phyloP scores from a whole-genome alignment of 1,140 invertebrate species.

The Bombus waltoni region DNA sequence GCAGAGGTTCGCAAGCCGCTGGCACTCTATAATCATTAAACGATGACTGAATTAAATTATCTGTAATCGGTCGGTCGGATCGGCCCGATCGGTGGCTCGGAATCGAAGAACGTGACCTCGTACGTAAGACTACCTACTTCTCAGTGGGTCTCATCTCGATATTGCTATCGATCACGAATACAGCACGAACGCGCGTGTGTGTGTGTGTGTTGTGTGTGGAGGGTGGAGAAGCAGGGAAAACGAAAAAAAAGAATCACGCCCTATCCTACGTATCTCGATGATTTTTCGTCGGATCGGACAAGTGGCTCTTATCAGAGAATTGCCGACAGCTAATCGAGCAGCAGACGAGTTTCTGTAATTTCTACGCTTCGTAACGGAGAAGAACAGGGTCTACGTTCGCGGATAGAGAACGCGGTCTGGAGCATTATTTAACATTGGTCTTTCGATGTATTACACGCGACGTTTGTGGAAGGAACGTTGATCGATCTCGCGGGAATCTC shows the following conservation, averaged over 20 bases:
- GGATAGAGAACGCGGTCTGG: no score
- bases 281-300: background rate
- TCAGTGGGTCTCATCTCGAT: constrained; percentile 63
- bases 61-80: constrained; percentile 72
- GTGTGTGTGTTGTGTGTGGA: no score
- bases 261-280: no score
- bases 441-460: background rate
- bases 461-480: background rate
- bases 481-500: no score
- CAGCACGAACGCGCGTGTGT: no score
- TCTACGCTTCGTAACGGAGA: background rate
- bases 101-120: constrained; percentile 70
- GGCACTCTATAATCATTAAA: constrained; percentile 74
- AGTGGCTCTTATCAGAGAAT: background rate
- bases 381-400: background rate
- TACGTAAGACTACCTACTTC: constrained; percentile 46
- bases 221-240: background rate
- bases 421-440: background rate
- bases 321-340: no score
- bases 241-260: background rate
- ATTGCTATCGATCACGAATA: constrained; percentile 2
- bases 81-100: constrained; percentile 62
- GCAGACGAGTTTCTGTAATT: background rate
- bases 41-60: constrained; percentile 80
- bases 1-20: constrained; percentile 13